Conservation (phyloP, 2,113 vertebrate genomes). For the Corydoras sp. region DNA sequence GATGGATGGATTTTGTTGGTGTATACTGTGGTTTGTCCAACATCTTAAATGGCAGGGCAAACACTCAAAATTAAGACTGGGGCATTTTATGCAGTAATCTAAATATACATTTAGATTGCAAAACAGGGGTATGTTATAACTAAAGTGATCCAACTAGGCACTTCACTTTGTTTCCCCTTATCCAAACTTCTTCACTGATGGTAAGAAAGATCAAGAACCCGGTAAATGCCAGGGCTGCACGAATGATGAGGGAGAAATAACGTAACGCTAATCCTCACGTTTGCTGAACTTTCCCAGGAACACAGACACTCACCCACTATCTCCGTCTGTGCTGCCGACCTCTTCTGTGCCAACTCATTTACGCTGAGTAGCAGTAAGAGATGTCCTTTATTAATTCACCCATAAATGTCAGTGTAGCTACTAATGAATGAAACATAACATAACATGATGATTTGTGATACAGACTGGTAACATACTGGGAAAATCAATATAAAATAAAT, state of each 20-base stretch:
- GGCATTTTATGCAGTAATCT: no score
- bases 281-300: slow-evolving; percentile 45
- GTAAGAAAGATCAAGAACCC: neutral
- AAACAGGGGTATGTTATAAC: no score
- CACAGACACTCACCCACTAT: slow-evolving; percentile 34
- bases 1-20: no score
- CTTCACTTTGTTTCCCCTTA: no score
- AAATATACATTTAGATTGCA: no score
- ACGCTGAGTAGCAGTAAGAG: neutral
- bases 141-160: no score
- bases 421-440: neutral
- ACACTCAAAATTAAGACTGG: no score
- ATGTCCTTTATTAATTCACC: neutral
- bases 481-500: no score
- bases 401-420: neutral
- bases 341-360: neutral
- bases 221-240: slow-evolving; percentile 32
- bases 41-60: no score
- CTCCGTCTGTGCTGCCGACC: slow-evolving; percentile 31
- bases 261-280: slow-evolving; percentile 34
- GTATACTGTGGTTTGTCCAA: no score
- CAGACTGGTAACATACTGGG: no score
- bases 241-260: slow-evolving; percentile 44
- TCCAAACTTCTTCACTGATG: no score
- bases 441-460: neutral